Evolutionary conservation across 2,888 invertebrate species (phyloP).

Genomic region (Poecilobothrus nobilitatus): DNA sequence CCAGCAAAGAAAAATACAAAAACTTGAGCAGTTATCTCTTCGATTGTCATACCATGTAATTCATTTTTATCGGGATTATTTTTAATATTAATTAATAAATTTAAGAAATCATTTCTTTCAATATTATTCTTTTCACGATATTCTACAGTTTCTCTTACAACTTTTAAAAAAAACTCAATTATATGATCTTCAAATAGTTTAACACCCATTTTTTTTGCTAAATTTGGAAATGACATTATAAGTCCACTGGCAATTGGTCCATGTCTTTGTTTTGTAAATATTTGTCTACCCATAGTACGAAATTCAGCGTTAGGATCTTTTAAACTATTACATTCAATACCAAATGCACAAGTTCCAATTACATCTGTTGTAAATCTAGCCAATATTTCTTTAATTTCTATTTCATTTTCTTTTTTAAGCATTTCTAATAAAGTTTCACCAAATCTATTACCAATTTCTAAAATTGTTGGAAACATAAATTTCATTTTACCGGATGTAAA

Average conservation of each 20-base stretch:
- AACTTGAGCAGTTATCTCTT: conserved; percentile 38
- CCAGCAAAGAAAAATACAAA: conserved; percentile 46
- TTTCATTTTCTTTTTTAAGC: conserved; percentile 25
- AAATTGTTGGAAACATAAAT: conserved; percentile 34
- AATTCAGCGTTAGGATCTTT: conserved; percentile 41
- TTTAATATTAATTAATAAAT: conserved; percentile 48
- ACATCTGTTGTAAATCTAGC: conserved; percentile 48
- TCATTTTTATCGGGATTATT: conserved; percentile 34
- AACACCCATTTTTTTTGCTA: conserved; percentile 31
- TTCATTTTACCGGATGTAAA: conserved; percentile 43
- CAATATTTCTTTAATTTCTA: conserved; percentile 42
- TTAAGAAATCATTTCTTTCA: conserved; percentile 49
- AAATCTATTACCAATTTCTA: conserved; percentile 21
- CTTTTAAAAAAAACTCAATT: conserved; percentile 44
- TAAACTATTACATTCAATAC: conserved; percentile 44
- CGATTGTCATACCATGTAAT: conserved; percentile 24
- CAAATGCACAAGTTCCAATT: conserved; percentile 47
- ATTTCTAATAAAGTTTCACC: conserved; percentile 24
- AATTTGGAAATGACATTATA: conserved; percentile 27
- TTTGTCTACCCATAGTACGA: conserved; percentile 31
- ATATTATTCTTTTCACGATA: conserved; percentile 46
- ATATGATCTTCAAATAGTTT: conserved; percentile 29
- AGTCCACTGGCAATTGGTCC: conserved; percentile 27
- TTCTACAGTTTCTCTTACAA: conserved; percentile 45
- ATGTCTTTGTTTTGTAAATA: conserved; percentile 26